Evolutionary conservation across 2,113 vertebrate genomes (phyloP).

Genomic region (Copsychus sechellarum): DNA sequence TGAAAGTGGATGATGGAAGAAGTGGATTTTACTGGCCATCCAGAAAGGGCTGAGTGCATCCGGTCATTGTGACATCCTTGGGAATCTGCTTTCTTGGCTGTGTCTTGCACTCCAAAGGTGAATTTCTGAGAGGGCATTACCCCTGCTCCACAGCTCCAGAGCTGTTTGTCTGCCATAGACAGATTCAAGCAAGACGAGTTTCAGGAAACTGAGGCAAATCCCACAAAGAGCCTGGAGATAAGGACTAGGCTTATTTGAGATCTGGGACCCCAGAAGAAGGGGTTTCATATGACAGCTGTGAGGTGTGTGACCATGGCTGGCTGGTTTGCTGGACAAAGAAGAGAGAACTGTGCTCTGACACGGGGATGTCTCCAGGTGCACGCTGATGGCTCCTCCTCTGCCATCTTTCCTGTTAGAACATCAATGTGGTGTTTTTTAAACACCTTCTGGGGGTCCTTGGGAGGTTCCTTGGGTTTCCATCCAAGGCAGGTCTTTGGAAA

Average conservation of each 20-base stretch:
- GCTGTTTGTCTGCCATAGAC: neutral
- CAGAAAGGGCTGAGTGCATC: neutral
- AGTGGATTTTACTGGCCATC: neutral
- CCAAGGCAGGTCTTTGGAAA: neutral
- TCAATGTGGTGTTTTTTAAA: neutral
- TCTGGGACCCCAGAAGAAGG: neutral
- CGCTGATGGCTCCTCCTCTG: neutral
- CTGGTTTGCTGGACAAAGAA: neutral
- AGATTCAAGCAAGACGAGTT: neutral
- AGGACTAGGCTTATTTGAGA: neutral
- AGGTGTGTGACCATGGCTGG: neutral
- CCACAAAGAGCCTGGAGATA: neutral
- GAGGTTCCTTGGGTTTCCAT: neutral
- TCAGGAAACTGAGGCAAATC: neutral
- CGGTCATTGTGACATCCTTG: neutral
- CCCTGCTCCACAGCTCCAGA: neutral
- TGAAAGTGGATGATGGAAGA: neutral
- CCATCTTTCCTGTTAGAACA: neutral
- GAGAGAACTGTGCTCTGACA: neutral
- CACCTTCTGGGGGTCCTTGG: neutral
- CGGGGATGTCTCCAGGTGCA: neutral
- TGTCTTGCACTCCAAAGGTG: neutral
- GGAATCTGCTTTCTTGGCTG: neutral
- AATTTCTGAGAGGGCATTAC: neutral
- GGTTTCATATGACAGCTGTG: neutral